Evolutionary conservation across 2,888 invertebrate genomes (phyloP).

Genomic region (Pseudococcus jackbeardsleyi): DNA sequence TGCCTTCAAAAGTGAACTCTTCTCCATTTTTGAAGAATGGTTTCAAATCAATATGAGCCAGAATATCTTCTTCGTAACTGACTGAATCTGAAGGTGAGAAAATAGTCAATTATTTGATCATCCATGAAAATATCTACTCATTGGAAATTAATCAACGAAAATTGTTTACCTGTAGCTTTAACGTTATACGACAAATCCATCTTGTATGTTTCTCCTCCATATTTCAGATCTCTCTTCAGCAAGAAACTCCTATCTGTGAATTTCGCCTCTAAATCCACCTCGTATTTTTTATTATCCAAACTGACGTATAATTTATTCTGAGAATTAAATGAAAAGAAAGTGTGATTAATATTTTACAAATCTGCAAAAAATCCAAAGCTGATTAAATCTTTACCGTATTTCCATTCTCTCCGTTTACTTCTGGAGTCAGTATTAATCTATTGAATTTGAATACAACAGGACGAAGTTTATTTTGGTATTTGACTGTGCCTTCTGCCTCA

Average conservation of each 20-base stretch:
- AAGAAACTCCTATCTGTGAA: conserved; percentile 60
- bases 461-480: conserved; percentile 78
- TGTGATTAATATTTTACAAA: not conserved
- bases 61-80: conserved; percentile 53
- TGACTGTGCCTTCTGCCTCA: conserved; percentile 82
- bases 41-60: conserved; percentile 57
- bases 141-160: not conserved
- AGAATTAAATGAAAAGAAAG: not conserved
- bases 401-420: conserved; percentile 79
- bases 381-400: conserved; percentile 71
- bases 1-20: conserved; percentile 53
- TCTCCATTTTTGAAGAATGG: conserved; percentile 60
- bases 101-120: not conserved
- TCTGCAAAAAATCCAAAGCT: not conserved
- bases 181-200: conserved; percentile 60
- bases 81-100: not conserved
- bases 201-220: conserved; percentile 48
- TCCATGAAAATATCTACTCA: not conserved
- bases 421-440: conserved; percentile 74
- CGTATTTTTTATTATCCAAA: conserved; percentile 57
- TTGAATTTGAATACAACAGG: conserved; percentile 83
- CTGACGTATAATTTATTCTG: conserved; percentile 62
- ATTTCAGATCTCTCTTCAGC: conserved; percentile 48
- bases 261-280: conserved; percentile 47
- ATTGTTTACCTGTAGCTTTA: conserved; percentile 18